Percentiles rank a stretch among this genome's conserved stretches.
Conservation (phyloP, 2,797 vertebrate genomes). For the Acestrorhynchus altus region DNA sequence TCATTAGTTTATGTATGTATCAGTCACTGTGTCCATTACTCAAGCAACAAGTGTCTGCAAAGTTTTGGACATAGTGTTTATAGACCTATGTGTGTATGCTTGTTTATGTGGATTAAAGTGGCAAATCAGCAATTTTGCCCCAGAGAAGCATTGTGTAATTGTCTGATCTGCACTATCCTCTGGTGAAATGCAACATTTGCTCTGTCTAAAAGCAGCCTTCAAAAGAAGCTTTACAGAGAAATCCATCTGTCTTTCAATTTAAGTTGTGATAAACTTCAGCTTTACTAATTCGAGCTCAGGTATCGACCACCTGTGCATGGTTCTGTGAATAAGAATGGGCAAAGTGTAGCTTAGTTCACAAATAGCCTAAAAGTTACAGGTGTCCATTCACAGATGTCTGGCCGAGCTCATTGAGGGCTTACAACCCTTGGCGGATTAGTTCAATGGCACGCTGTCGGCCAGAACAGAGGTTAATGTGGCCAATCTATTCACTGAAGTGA, state of each 20-base stretch:
- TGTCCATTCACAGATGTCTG: constrained; percentile 62
- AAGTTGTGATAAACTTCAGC: constrained; percentile 18
- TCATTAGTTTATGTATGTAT: too few relatives aligned
- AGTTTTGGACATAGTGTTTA: not conserved
- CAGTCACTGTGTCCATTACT: too few relatives aligned
- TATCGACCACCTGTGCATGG: constrained; percentile 36
- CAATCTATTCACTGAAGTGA: constrained; percentile 50
- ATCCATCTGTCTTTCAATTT: constrained; percentile 38
- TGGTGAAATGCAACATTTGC: constrained; percentile 16
- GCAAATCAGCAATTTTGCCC: not conserved
- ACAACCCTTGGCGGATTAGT: constrained; percentile 64
- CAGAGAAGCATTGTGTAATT: not conserved
- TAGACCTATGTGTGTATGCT: not conserved
- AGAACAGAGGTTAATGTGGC: constrained; percentile 50
- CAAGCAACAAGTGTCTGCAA: not conserved
- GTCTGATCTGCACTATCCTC: not conserved
- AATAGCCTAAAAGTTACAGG: constrained; percentile 63
- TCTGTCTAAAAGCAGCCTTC: constrained; percentile 19
- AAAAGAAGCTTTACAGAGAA: constrained; percentile 46
- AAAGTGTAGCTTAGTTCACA: constrained; percentile 57
- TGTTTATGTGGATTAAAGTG: not conserved
- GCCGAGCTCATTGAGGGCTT: constrained; percentile 65
- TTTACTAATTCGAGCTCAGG: constrained; percentile 39
- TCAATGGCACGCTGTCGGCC: constrained; percentile 56
- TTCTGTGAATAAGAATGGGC: constrained; percentile 43